Percentiles rank a stretch among this genome's conserved stretches.
Conservation (phyloP, 1,140 invertebrate genomes). For the Apis cerana region DNA sequence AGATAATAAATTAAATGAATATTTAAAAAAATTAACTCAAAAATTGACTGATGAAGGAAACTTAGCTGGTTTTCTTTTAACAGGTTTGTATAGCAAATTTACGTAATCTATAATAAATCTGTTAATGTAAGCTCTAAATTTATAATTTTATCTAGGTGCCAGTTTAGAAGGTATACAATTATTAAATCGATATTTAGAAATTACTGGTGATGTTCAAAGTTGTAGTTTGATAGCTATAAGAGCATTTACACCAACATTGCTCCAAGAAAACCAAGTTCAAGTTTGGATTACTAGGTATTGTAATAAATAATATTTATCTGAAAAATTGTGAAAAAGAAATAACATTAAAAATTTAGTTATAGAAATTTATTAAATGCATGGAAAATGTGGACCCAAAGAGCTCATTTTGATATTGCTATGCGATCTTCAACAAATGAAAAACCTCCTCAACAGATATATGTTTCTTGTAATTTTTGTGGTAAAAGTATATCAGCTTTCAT, state of each 20-base stretch:
- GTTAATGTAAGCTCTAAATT: constrained; percentile 1
- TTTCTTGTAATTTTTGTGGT: constrained; percentile 97
- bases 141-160: constrained; percentile 81
- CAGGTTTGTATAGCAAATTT: constrained; percentile 80
- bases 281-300: constrained; percentile 88
- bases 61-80: constrained; percentile 92
- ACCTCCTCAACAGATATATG: constrained; percentile 89
- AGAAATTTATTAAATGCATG: constrained; percentile 88
- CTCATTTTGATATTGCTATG: constrained; percentile 88
- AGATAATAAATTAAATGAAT: constrained; percentile 90
- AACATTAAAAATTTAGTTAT: constrained; percentile 82
- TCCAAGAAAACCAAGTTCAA: constrained; percentile 84
- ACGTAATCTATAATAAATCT: constrained; percentile 13
- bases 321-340: not conserved
- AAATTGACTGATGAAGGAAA: constrained; percentile 89
- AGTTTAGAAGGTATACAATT: constrained; percentile 88
- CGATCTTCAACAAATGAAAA: constrained; percentile 84
- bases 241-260: constrained; percentile 86
- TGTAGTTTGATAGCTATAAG: constrained; percentile 90
- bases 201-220: constrained; percentile 96
- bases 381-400: constrained; percentile 91
- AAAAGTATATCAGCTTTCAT: constrained; percentile 93
- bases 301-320: not conserved
- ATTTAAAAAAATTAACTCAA: constrained; percentile 87
- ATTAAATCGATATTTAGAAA: constrained; percentile 94